phyloP scores from a whole-genome alignment of 1,140 invertebrate genomes.

The Pentalonia nigronervosa region DNA sequence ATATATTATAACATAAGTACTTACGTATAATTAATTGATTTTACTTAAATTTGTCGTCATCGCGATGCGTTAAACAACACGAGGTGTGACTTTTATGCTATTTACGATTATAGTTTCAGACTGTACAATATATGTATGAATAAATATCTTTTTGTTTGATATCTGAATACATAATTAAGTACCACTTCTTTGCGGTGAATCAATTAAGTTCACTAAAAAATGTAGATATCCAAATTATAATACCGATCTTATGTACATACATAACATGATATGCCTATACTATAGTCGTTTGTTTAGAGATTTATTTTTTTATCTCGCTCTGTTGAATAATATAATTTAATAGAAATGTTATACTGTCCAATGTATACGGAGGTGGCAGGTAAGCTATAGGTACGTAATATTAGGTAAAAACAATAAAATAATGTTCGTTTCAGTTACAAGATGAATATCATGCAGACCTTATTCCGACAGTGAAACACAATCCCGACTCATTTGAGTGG shows the following conservation, averaged over 20 bases:
- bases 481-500: slow-evolving; percentile 4
- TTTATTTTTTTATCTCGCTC: background rate
- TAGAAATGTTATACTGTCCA: background rate
- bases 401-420: slow-evolving; percentile 44
- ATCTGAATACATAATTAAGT: background rate
- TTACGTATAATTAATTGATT: background rate
- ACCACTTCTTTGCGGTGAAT: slow-evolving; percentile 6
- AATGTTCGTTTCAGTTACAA: slow-evolving; percentile 1
- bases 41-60: background rate
- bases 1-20: background rate
- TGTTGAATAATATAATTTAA: slow-evolving; percentile 23
- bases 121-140: background rate
- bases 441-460: slow-evolving; percentile 8
- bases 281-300: background rate
- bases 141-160: slow-evolving; percentile 8
- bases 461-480: slow-evolving; percentile 24
- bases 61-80: background rate
- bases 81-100: background rate
- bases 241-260: background rate
- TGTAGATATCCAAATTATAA: background rate
- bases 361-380: background rate
- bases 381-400: slow-evolving; percentile 21
- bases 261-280: background rate
- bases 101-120: background rate
- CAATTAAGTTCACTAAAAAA: slow-evolving; percentile 18